These are phyloP conservation scores for Stenoptilia bipunctidactyla DNA, from an alignment of 2,888 invertebrate species.

Conservation along the genomic window DNA sequence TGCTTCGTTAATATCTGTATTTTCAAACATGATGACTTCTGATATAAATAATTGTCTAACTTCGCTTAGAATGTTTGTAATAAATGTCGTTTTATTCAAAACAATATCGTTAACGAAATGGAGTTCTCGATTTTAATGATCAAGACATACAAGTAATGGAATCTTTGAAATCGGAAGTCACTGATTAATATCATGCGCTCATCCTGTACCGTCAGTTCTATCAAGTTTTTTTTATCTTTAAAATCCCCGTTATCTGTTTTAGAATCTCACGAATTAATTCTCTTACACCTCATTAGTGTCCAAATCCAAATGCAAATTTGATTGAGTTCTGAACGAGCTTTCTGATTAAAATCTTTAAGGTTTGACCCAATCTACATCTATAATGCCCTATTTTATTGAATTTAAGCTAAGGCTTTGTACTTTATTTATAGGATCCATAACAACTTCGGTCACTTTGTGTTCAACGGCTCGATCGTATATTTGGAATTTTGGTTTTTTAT, in stretches of 20 bases:
- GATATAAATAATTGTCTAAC: too few relatives aligned
- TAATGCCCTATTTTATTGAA: conserved; percentile 32
- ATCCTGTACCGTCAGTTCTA: conserved; percentile 22
- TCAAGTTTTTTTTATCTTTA: conserved; percentile 36
- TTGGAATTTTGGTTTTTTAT: conserved; percentile 33
- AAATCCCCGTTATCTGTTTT: conserved; percentile 43
- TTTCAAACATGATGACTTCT: background rate
- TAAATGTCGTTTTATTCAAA: too few relatives aligned
- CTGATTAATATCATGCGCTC: conserved; percentile 38
- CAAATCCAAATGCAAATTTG: conserved; percentile 54
- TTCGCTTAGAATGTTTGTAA: too few relatives aligned
- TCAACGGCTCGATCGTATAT: conserved; percentile 35
- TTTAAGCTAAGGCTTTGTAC: conserved; percentile 12
- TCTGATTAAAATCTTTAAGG: conserved; percentile 34
- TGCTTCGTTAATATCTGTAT: background rate
- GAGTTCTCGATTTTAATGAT: too few relatives aligned
- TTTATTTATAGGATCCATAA: conserved; percentile 43
- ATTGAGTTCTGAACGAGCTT: conserved; percentile 45
- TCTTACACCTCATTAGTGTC: conserved; percentile 64
- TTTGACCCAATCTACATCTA: conserved; percentile 46
- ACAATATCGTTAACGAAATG: too few relatives aligned
- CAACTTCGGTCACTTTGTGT: conserved; percentile 42
- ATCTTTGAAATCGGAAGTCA: conserved; percentile 41
- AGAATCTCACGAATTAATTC: conserved; percentile 56
- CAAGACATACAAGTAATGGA: background rate